Evolutionary conservation across 2,797 vertebrate species (phyloP).

Genomic region (Ctenopoma multispine): DNA sequence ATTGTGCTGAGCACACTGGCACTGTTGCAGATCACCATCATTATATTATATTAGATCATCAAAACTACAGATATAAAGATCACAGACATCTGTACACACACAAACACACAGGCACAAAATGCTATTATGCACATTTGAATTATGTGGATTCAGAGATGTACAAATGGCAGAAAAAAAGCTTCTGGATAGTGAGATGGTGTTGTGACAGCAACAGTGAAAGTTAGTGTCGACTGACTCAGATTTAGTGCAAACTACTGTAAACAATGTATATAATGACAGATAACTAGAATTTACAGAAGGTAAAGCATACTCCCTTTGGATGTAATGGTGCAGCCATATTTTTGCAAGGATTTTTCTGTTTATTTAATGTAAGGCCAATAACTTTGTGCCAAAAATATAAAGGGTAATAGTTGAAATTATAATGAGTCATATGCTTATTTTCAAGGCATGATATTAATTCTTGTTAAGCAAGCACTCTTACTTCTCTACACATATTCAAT

Average conservation of each 20-base stretch:
- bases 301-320: too few relatives aligned
- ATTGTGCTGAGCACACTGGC: conserved; percentile 14
- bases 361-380: too few relatives aligned
- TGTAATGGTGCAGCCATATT: too few relatives aligned
- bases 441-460: not conserved
- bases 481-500: not conserved
- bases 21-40: conserved; percentile 28
- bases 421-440: too few relatives aligned
- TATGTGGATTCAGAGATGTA: conserved; percentile 5
- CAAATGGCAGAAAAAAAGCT: conserved; percentile 14
- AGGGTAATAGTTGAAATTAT: too few relatives aligned
- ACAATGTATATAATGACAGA: not conserved
- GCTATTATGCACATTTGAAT: not conserved
- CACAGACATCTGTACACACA: not conserved
- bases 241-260: not conserved
- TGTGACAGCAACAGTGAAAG: not conserved
- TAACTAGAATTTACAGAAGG: too few relatives aligned
- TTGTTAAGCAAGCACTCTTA: conserved; percentile 4
- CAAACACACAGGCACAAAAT: not conserved
- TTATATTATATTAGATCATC: conserved; percentile 37
- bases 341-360: too few relatives aligned
- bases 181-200: conserved; percentile 10
- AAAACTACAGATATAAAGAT: conserved; percentile 14
- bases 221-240: not conserved
- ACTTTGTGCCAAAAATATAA: too few relatives aligned